These are phyloP conservation scores for Drosophila siamana DNA, from an alignment of 2,888 invertebrate species.

Conservation along the genomic window DNA sequence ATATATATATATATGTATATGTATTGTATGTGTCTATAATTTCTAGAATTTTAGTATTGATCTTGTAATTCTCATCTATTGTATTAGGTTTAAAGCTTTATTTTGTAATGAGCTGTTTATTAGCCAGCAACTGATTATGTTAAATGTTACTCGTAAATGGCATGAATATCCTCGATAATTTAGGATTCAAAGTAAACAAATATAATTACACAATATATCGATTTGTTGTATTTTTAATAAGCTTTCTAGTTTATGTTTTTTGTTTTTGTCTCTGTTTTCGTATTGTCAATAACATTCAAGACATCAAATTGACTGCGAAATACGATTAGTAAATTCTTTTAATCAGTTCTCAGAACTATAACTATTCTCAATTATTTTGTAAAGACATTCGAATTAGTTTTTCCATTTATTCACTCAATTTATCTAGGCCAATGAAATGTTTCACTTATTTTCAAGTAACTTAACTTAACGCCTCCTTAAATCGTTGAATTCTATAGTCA, in stretches of 20 bases:
- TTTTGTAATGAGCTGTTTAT: slow-evolving; percentile 59
- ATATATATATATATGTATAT: too few species aligned
- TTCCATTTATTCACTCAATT: neutral
- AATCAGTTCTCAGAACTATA: neutral
- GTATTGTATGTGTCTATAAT: slow-evolving; percentile 17
- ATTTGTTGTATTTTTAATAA: slow-evolving; percentile 57
- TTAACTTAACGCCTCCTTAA: neutral
- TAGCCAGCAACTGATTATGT: slow-evolving; percentile 77
- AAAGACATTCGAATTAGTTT: neutral
- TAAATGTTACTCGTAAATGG: slow-evolving; percentile 68
- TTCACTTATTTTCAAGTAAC: neutral
- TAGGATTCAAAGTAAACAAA: slow-evolving; percentile 27
- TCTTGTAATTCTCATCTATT: slow-evolving; percentile 62
- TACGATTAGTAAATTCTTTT: neutral
- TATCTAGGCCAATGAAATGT: slow-evolving; percentile 14
- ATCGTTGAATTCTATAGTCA: slow-evolving; percentile 1
- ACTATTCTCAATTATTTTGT: slow-evolving; percentile 1
- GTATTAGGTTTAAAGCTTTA: slow-evolving; percentile 80
- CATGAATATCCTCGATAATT: slow-evolving; percentile 44
- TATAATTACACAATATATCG: slow-evolving; percentile 33
- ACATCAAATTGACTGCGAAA: neutral
- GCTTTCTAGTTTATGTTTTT: slow-evolving; percentile 73
- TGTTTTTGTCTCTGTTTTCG: slow-evolving; percentile 61
- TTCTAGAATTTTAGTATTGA: slow-evolving; percentile 60
- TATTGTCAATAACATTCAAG: neutral